Base-by-base conservation (phyloP, 2,113 vertebrate species). In the Upupa epops region DNA sequence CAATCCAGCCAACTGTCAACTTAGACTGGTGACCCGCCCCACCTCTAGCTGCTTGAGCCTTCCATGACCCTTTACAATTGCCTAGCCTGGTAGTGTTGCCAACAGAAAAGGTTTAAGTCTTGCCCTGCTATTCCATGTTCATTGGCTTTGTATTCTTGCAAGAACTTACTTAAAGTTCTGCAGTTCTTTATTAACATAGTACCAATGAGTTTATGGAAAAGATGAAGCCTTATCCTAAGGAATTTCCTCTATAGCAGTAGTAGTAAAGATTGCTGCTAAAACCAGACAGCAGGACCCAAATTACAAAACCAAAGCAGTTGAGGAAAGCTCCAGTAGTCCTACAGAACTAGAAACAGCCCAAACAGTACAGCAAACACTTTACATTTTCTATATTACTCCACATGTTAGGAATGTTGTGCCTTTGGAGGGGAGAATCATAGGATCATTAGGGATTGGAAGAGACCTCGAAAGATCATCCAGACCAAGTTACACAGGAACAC, bases 1-100 rank as follows among this genome's bases (percentile, higher is more conserved):
- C 51, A 42, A 15, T 59, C 37, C 51, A 34, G 51, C 36, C 48
- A 55, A 31, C 24, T 37, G 1, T 9, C 0, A 0, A 12, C 31
- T 46, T 42, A 13, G 52, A 45, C 40, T 22, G 40, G 61, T 64
- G 46, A 37, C 28, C 63, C 25, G 26, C 24, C 45, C 51, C 68
- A 6, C 5, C 1, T 42, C 76, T 52, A 17, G 11, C 1, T 68
- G 46, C 56, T 26, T 63, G 68, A 73, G 40, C 61, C 37, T 18
- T 22, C 31, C 59, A 58, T 25, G 19, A 36, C 52, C 31, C 1
- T 0, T 60, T 71, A 52, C 6, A 4, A 4, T 37, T 31, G 51
- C 76, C 1, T 0, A 56, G 18, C 28, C 10, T 40, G 49, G 18
- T 31, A 5, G 7, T 46, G 55, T 68, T 59, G 24, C 31, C 7